Conservation (phyloP, 2,797 vertebrate genomes). For the Phylloscopus collybita region DNA sequence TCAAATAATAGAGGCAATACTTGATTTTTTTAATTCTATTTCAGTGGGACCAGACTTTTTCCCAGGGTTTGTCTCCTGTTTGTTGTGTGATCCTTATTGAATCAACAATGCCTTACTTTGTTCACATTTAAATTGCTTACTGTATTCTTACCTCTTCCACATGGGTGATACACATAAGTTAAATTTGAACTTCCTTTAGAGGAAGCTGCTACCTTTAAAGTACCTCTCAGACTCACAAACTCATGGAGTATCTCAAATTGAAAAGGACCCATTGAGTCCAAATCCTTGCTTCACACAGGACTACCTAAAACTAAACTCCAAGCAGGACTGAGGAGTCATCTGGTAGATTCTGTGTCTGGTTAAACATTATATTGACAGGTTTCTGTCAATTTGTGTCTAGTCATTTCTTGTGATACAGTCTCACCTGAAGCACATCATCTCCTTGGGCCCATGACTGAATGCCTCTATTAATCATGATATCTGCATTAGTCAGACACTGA, state of each 20-base stretch:
- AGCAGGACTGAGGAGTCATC: neutral
- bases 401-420: slow-evolving; percentile 20
- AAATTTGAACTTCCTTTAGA: neutral
- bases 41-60: neutral
- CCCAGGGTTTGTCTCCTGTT: neutral
- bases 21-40: neutral
- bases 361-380: neutral
- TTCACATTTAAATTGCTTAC: neutral
- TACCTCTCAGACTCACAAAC: neutral
- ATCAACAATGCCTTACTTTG: neutral
- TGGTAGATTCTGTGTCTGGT: neutral
- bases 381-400: slow-evolving; percentile 9
- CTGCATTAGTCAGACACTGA: slow-evolving; percentile 16
- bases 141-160: neutral
- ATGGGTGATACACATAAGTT: neutral
- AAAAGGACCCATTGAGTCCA: neutral
- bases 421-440: neutral
- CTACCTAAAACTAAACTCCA: neutral
- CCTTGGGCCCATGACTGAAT: neutral
- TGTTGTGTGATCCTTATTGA: neutral
- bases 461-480: slow-evolving; percentile 19
- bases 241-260: neutral
- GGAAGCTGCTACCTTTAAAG: neutral
- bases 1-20: neutral
- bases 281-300: neutral